Conservation (phyloP, 2,888 invertebrate genomes). For the Megamerina dolium region DNA sequence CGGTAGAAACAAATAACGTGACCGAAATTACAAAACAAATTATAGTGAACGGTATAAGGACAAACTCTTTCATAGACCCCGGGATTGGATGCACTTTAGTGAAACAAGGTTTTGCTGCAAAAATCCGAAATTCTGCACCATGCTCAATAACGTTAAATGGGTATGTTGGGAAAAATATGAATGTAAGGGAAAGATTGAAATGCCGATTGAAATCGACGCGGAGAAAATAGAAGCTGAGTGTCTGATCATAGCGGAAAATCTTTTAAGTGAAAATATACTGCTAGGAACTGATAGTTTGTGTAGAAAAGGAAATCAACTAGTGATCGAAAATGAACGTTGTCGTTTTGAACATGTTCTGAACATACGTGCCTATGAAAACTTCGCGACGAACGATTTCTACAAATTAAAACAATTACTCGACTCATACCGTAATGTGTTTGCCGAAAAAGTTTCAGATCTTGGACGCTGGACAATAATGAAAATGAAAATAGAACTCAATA, state of each 20-base stretch:
- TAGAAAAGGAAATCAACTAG: constrained; percentile 6
- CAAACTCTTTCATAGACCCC: constrained; percentile 11
- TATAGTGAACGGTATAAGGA: constrained; percentile 2
- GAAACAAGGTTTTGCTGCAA: constrained; percentile 6
- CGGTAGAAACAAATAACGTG: background rate
- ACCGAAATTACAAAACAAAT: constrained; percentile 9
- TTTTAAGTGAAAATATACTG: constrained; percentile 7
- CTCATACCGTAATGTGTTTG: constrained; percentile 1
- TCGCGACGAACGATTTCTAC: background rate
- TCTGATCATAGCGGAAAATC: constrained; percentile 6
- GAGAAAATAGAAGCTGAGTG: background rate
- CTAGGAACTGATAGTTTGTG: constrained; percentile 9
- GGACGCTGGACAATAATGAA: no score
- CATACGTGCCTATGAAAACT: background rate
- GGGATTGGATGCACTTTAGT: constrained; percentile 6
- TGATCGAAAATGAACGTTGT: constrained; percentile 8
- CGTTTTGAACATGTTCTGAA: background rate
- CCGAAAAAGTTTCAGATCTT: no score
- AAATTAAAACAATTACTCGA: background rate
- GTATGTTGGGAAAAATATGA: constrained; percentile 9
- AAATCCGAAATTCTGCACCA: background rate
- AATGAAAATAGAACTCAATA: constrained; percentile 12
- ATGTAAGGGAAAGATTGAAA: constrained; percentile 7
- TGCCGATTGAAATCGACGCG: constrained; percentile 6
- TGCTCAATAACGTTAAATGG: constrained; percentile 5